Percentiles rank a stretch among this genome's conserved stretches.
Conservation (phyloP, 2,113 vertebrate species). For the Benitochromis conjunctus region DNA sequence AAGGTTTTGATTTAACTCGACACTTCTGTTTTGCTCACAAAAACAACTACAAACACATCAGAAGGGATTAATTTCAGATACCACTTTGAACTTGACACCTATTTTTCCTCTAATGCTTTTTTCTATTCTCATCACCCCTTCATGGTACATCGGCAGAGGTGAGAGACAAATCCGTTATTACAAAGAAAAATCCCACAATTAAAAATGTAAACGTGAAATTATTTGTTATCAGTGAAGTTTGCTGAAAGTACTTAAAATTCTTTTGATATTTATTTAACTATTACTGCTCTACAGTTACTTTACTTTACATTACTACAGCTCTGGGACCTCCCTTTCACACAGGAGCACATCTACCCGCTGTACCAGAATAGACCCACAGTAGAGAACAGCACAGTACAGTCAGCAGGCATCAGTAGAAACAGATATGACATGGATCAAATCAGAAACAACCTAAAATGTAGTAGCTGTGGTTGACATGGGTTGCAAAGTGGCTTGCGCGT, state of each 20-base stretch:
- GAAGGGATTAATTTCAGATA: not conserved
- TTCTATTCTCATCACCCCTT: not conserved
- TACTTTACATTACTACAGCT: not conserved
- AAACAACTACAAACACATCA: not conserved
- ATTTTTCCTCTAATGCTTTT: not conserved
- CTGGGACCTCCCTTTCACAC: not conserved
- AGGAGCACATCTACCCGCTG: not conserved
- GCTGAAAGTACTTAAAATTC: not conserved
- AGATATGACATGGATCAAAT: fast-evolving
- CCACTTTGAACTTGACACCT: not conserved
- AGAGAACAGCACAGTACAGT: not conserved
- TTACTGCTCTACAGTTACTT: no score
- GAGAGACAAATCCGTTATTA: not conserved
- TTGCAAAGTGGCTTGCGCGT: not conserved
- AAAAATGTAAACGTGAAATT: not conserved
- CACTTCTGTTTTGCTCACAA: not conserved
- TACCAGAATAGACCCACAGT: not conserved
- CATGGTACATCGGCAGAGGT: not conserved
- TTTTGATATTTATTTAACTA: not conserved
- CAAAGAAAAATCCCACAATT: not conserved
- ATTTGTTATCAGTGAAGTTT: not conserved
- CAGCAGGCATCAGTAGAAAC: not conserved
- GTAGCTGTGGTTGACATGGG: not conserved
- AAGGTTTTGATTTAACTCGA: not conserved
- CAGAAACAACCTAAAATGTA: not conserved